Evolutionary conservation across 2,797 vertebrate species (phyloP).

Genomic region (Taeniopygia guttata): DNA sequence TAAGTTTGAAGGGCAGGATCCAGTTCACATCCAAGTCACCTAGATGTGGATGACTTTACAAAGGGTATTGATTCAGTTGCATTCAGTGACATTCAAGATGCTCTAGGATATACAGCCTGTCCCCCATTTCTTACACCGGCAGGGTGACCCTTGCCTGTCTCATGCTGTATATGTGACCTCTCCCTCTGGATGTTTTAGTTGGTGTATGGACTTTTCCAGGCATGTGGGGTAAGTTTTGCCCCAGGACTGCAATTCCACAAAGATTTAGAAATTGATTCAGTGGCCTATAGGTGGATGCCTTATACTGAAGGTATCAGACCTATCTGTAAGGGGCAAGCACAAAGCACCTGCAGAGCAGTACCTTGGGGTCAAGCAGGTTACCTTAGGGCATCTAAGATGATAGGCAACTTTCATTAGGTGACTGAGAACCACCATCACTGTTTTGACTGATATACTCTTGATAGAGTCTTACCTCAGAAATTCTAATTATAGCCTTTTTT

Average conservation of each 20-base stretch:
- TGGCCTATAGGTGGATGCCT: neutral
- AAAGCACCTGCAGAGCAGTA: neutral
- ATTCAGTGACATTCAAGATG: neutral
- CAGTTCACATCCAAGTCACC: neutral
- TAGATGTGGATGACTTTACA: neutral
- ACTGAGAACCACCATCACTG: neutral
- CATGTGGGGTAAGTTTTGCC: neutral
- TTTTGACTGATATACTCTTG: neutral
- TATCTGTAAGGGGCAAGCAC: neutral
- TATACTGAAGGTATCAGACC: neutral
- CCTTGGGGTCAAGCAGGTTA: neutral
- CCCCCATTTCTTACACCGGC: neutral
- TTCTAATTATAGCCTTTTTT: neutral
- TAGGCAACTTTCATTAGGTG: neutral
- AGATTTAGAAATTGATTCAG: neutral
- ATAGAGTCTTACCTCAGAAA: constrained; percentile 38
- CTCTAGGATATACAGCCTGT: neutral
- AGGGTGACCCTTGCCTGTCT: neutral
- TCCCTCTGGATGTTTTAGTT: neutral
- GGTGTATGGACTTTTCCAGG: neutral
- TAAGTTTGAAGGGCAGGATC: neutral
- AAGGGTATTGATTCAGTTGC: neutral
- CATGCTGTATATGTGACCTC: neutral
- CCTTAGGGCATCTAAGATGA: neutral
- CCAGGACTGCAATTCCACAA: neutral